Conservation (phyloP, 2,888 invertebrate genomes). For the Diadromus collaris region DNA sequence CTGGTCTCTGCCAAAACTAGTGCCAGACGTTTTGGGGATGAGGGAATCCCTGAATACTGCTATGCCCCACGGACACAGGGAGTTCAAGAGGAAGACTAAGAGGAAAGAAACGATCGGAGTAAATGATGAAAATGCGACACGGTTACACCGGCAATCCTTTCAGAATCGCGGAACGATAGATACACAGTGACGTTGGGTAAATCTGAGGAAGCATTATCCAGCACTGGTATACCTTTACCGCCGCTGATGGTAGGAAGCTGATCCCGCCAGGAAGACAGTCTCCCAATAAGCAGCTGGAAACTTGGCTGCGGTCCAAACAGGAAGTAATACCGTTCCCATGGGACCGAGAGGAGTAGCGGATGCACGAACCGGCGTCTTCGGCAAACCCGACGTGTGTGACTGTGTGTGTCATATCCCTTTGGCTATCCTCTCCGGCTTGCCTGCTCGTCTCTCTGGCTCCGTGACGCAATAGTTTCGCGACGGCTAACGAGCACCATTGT, state of each 20-base stretch:
- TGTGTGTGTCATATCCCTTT: slow-evolving; percentile 34
- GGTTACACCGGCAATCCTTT: slow-evolving; percentile 24
- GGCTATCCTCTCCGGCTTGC: slow-evolving; percentile 40
- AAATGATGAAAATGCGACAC: slow-evolving; percentile 48
- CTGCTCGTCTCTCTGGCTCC: slow-evolving; percentile 54
- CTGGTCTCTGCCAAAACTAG: slow-evolving; percentile 13
- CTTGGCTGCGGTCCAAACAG: slow-evolving; percentile 75
- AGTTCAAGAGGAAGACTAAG: slow-evolving; percentile 4
- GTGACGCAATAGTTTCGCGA: slow-evolving; percentile 67
- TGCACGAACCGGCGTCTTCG: slow-evolving; percentile 63
- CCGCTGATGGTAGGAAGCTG: slow-evolving; percentile 39
- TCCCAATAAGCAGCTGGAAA: slow-evolving; percentile 74
- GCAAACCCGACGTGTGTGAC: slow-evolving; percentile 56
- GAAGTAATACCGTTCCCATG: slow-evolving; percentile 73
- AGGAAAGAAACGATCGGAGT: background rate
- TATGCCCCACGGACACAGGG: background rate
- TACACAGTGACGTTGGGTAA: slow-evolving; percentile 41
- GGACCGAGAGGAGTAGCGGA: slow-evolving; percentile 41
- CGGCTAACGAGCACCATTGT: slow-evolving; percentile 76
- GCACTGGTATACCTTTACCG: slow-evolving; percentile 35
- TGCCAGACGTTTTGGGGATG: slow-evolving; percentile 14
- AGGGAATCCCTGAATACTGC: background rate
- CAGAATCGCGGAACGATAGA: slow-evolving; percentile 44
- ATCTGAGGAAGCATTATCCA: slow-evolving; percentile 52
- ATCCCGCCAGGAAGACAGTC: slow-evolving; percentile 58